Conservation (phyloP, 2,888 invertebrate genomes). For the Nomada ferruginata region DNA sequence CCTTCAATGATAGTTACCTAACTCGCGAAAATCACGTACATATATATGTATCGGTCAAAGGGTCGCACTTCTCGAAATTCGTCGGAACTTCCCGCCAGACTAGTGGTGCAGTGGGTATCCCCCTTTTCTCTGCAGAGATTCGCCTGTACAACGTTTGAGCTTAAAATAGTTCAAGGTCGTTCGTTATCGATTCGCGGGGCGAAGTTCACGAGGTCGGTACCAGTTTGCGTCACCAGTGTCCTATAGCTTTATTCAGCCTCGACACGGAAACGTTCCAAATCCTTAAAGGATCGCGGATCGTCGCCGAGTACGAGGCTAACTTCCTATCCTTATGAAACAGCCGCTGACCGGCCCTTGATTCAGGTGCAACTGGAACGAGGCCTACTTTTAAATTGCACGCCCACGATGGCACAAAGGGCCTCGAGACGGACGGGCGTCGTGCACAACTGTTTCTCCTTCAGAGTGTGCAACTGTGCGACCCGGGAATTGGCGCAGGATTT, state of each 20-base stretch:
- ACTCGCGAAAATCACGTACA: neutral
- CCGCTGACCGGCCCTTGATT: neutral
- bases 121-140: conserved; percentile 64
- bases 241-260: conserved; percentile 64
- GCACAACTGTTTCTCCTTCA: neutral
- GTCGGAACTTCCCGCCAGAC: conserved; percentile 44
- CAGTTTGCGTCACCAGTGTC: conserved; percentile 65
- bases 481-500: conserved; percentile 38
- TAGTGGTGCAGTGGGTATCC: conserved; percentile 49
- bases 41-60: too few species aligned
- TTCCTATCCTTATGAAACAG: conserved; percentile 28
- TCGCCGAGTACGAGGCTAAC: conserved; percentile 4
- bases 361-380: conserved; percentile 48
- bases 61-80: conserved; percentile 12
- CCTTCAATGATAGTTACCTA: neutral
- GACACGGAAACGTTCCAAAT: conserved; percentile 64
- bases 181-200: conserved; percentile 75
- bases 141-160: conserved; percentile 61
- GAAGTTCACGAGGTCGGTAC: conserved; percentile 74
- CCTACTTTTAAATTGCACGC: conserved; percentile 52
- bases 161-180: conserved; percentile 80
- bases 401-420: neutral
- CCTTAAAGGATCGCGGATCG: conserved; percentile 62
- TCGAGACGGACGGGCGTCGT: neutral
- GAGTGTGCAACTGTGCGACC: neutral